Evolutionary conservation across 1,140 invertebrate species (phyloP).

Genomic region (Macrotrachela quadricornifera): DNA sequence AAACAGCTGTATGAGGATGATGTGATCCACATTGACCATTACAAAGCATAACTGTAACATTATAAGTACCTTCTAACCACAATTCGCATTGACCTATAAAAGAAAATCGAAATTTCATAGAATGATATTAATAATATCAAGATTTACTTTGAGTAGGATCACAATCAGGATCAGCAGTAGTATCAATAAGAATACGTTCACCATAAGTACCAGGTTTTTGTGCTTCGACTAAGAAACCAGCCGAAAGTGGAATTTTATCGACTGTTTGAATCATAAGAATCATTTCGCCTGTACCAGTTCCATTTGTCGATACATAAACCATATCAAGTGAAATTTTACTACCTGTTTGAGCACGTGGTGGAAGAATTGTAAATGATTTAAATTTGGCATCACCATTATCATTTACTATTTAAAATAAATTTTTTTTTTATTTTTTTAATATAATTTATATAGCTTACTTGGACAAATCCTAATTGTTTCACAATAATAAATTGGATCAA

Average conservation of each 20-base stretch:
- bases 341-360: conserved; percentile 18
- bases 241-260: conserved; percentile 19
- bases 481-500: conserved; percentile 24
- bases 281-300: conserved; percentile 22
- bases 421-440: too few species aligned
- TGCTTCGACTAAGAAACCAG: conserved; percentile 15
- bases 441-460: too few species aligned
- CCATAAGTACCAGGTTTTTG: conserved; percentile 14
- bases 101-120: too few species aligned
- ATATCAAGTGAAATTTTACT: conserved; percentile 8
- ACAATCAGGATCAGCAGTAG: conserved; percentile 20
- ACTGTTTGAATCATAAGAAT: conserved; percentile 15
- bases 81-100: conserved; percentile 15
- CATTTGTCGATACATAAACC: conserved; percentile 15
- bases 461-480: conserved; percentile 17
- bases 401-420: conserved; percentile 13
- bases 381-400: conserved; percentile 23
- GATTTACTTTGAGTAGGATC: conserved; percentile 17
- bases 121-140: too few species aligned
- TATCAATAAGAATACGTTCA: conserved; percentile 15
- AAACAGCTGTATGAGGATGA: conserved; percentile 23
- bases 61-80: conserved; percentile 22
- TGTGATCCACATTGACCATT: conserved; percentile 25
- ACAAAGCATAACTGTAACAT: conserved; percentile 14
- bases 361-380: conserved; percentile 14